Base-by-base conservation (phyloP, 2,888 invertebrate species). In the Lomographa bimaculata region DNA sequence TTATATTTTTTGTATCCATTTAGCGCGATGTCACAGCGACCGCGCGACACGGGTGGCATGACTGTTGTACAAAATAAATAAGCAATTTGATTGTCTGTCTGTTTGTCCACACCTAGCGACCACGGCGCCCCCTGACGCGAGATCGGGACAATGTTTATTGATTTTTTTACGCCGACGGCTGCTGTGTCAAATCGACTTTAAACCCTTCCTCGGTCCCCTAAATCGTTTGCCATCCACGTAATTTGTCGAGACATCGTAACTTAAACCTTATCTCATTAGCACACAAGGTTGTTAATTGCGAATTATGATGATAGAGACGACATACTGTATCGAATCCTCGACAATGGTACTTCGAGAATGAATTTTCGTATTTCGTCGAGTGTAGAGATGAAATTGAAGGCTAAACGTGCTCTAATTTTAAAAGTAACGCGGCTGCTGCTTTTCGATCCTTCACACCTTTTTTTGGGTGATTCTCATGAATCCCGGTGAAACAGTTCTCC, bases 341-440 rank as follows among this genome's bases (percentile, higher is more conserved):
- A 39, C 33, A 44, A 44, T 30, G 7, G 21, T 18, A 27, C 25
- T 19, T 21, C 9, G 18, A 23, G 18, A 12, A 41, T 34, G 14
- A 10, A 5, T 7, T 20, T 21, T 28, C 23, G 12, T 5, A 27
- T n/a, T n/a, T n/a, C n/a, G 11, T 16, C 10, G n/a, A 17, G 29
- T 33, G 50, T 57, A 57, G 57, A 59, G 49, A 54, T 47, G 36
- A 60, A 45, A 48, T 38, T 32, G 11, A 28, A 38, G 44, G 28
- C 32, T 50, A 33, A 46, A 58, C 60, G 59, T 64, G 62, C 29
- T 62, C 60, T 59, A 60, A 64, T 62, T 60, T 55, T 47, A 57
- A 62, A 57, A 50, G 47, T 38, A 54, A 46, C 57, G 54, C 50
- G 51, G 46, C 29, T 39, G 32, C 21, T 46, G 25, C 46, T 51